Percentiles rank a stretch among this genome's conserved stretches.
Conservation (phyloP, 2,888 invertebrate genomes). For the Agrenia bidenticulata region DNA sequence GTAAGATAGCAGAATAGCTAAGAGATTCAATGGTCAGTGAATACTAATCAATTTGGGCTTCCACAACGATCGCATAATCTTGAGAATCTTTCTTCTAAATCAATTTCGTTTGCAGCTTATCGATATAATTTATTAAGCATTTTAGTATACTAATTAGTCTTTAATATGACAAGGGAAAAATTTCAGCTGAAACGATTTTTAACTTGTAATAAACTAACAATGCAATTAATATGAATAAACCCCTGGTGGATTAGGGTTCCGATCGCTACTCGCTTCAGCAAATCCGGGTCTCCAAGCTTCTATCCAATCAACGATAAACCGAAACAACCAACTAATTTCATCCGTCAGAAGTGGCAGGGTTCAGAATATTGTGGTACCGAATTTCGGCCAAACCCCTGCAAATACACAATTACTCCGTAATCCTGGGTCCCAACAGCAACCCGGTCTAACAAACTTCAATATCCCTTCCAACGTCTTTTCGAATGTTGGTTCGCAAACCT, state of each 20-base stretch:
- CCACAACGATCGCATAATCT: no score
- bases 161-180: no score
- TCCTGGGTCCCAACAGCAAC: background rate
- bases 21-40: no score
- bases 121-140: no score
- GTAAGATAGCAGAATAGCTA: no score
- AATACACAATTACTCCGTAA: background rate
- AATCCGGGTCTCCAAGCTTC: conserved; percentile 4
- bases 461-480: background rate
- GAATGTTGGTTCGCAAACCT: background rate
- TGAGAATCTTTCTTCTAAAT: no score
- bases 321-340: background rate
- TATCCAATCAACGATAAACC: background rate
- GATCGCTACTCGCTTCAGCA: conserved; percentile 1
- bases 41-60: no score
- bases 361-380: conserved; percentile 16
- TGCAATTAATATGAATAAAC: background rate
- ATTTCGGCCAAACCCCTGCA: conserved; percentile 1
- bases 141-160: no score
- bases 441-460: no score
- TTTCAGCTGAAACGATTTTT: no score
- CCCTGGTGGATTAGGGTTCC: conserved; percentile 14
- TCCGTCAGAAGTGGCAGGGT: conserved; percentile 4
- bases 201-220: no score
- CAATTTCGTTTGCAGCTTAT: no score